Evolutionary conservation across 1,140 invertebrate genomes (phyloP).

Genomic region (Tetramorium alpestre): DNA sequence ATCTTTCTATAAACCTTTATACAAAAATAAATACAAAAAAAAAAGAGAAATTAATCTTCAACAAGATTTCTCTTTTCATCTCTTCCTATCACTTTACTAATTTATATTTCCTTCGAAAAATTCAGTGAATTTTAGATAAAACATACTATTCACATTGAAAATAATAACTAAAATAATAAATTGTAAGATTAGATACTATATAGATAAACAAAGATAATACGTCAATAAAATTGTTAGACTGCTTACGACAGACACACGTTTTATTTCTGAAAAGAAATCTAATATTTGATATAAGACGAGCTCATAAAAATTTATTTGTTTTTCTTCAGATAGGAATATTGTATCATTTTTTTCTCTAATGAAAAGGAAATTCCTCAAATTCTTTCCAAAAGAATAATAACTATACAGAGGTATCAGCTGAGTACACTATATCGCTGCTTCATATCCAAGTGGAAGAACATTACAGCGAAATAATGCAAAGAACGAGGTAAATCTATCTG

Average conservation of each 20-base stretch:
- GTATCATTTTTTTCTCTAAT: not conserved
- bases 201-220: not conserved
- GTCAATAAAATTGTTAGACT: not conserved
- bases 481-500: constrained; percentile 31
- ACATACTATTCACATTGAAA: not conserved
- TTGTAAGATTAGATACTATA: not conserved
- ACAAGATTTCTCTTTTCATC: not conserved
- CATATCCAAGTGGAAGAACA: not conserved
- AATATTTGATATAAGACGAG: not conserved
- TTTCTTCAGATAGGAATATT: not conserved
- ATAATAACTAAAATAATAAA: not conserved
- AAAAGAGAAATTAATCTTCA: not conserved
- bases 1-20: not conserved
- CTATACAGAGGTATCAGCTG: constrained; percentile 18
- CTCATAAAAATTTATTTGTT: not conserved
- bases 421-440: not conserved
- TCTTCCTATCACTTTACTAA: not conserved
- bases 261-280: not conserved
- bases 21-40: not conserved
- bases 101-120: not conserved
- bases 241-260: not conserved
- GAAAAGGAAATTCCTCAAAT: not conserved
- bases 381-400: not conserved
- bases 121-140: not conserved
- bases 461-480: not conserved